Percentiles rank a stretch among this genome's conserved stretches.
These are phyloP conservation scores for Heterodera schachtii DNA, from an alignment of 1,140 invertebrate species.

Conservation along the genomic window DNA sequence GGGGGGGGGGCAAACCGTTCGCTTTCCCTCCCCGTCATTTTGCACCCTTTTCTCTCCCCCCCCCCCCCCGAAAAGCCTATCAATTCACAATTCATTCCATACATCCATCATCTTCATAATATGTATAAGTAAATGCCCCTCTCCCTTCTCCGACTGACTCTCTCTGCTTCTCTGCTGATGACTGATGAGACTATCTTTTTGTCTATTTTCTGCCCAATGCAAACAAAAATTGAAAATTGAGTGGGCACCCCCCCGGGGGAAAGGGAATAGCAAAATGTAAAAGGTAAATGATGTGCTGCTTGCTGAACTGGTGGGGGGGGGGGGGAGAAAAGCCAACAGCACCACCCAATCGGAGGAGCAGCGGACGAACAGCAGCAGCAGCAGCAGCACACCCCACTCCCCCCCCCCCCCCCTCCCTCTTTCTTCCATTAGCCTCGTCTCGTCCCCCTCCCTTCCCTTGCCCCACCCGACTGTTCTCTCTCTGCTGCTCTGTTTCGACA, in stretches of 20 bases:
- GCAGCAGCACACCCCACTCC: neutral
- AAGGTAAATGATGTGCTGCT: neutral
- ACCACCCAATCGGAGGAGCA: neutral
- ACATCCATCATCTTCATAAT: neutral
- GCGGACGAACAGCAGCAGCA: too few species aligned
- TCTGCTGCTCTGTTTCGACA: neutral
- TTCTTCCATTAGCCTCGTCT: too few species aligned
- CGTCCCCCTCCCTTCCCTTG: too few species aligned
- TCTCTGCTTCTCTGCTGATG: neutral
- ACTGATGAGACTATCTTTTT: neutral
- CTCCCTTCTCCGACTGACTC: neutral
- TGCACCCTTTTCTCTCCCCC: neutral
- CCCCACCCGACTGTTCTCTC: too few species aligned
- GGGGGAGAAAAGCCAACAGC: neutral
- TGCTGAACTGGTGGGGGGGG: neutral
- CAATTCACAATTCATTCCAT: neutral
- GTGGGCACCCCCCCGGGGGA: neutral
- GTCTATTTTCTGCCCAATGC: neutral
- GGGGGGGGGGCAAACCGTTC: too few species aligned
- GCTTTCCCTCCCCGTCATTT: neutral
- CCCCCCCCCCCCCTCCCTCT: too few species aligned
- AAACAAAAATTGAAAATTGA: neutral
- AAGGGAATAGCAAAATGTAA: neutral
- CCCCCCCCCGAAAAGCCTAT: neutral
- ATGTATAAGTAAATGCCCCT: too few species aligned